These are phyloP conservation scores for Micromys minutus DNA, from an alignment of 2,113 vertebrate species.

Conservation along the genomic window DNA sequence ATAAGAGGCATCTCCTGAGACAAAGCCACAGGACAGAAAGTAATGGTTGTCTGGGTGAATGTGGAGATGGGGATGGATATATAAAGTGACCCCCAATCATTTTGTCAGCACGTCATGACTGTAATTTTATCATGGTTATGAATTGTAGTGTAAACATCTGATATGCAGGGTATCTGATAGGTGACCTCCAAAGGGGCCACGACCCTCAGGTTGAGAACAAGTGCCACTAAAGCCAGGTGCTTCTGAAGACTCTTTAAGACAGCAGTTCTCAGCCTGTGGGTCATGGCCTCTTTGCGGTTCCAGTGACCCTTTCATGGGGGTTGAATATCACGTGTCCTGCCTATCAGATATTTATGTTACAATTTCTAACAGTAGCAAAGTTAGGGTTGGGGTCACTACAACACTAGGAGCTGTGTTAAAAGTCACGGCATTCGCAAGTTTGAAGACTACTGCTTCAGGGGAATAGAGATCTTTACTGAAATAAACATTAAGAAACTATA, in stretches of 20 bases:
- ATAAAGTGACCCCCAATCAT: background rate
- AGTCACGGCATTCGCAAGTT: background rate
- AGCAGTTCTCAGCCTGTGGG: background rate
- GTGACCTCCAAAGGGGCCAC: too few relatives aligned
- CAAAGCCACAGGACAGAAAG: background rate
- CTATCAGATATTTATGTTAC: background rate
- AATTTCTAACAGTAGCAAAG: background rate
- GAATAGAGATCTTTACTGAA: background rate
- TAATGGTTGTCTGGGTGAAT: background rate
- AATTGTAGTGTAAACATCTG: too few relatives aligned
- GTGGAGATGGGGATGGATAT: background rate
- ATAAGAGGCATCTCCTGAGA: background rate
- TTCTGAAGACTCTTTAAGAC: background rate
- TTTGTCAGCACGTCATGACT: too few relatives aligned
- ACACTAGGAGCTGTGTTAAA: background rate
- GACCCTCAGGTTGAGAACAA: too few relatives aligned
- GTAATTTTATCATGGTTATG: too few relatives aligned
- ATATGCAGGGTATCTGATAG: too few relatives aligned
- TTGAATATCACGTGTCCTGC: background rate
- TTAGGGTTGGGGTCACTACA: background rate
- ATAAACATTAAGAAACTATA: background rate
- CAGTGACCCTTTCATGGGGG: background rate
- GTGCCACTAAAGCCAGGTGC: background rate
- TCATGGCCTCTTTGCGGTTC: background rate
- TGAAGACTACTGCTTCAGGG: background rate